phyloP scores from a whole-genome alignment of 2,888 invertebrate species.

The Apoda limacodes region DNA sequence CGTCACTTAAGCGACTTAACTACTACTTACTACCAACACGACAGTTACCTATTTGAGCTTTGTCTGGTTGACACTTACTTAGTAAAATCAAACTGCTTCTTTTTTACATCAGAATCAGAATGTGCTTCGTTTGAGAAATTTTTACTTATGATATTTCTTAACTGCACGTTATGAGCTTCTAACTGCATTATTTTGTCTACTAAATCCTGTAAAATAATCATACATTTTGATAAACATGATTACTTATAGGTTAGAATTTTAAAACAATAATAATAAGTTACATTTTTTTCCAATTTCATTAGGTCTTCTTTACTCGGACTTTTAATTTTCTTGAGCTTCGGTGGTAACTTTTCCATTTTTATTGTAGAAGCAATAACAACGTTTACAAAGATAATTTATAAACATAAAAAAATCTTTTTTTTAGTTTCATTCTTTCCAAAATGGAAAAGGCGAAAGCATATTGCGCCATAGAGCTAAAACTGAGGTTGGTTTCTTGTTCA shows the following conservation, averaged over 20 bases:
- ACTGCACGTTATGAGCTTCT: constrained; percentile 82
- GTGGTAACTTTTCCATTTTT: constrained; percentile 30
- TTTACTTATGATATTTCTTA: constrained; percentile 77
- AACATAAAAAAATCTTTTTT: no score
- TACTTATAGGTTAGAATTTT: constrained; percentile 2
- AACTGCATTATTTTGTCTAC: constrained; percentile 77
- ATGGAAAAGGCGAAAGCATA: no score
- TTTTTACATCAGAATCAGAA: constrained; percentile 20
- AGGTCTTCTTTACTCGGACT: constrained; percentile 32
- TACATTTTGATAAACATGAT: constrained; percentile 4
- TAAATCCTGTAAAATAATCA: constrained; percentile 69
- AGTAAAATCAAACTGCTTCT: constrained; percentile 73
- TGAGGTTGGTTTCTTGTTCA: no score
- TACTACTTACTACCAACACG: no score
- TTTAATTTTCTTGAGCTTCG: constrained; percentile 33
- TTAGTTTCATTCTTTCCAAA: no score
- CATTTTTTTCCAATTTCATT: constrained; percentile 38
- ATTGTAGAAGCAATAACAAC: no score
- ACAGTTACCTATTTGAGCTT: no score
- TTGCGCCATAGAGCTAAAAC: no score
- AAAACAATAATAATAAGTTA: constrained; percentile 25
- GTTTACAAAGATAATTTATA: no score
- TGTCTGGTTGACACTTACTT: constrained; percentile 61
- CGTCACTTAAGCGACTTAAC: no score
- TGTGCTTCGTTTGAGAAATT: constrained; percentile 32